Conservation (phyloP, 53 echinoderm and acorn worm genomes). For the Stichopus horrens region DNA sequence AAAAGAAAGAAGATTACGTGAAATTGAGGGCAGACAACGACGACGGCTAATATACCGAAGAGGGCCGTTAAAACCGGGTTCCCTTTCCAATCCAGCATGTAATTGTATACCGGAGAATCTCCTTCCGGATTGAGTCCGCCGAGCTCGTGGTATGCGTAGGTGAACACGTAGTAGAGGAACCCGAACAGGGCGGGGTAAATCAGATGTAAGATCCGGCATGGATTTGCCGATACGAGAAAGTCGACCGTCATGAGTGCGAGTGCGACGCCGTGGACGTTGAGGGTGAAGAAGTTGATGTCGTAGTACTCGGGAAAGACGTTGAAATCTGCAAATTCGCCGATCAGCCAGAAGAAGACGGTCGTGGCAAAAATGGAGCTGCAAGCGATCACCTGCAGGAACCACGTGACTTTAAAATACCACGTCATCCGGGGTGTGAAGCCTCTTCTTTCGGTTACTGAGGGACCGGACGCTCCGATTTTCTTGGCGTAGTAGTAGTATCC, state of each 20-base stretch:
- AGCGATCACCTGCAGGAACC: slow-evolving; percentile 24
- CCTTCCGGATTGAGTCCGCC: background rate
- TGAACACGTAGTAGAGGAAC: slow-evolving; percentile 9
- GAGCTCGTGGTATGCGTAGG: background rate
- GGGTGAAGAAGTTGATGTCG: slow-evolving; percentile 10
- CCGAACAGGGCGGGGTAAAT: slow-evolving; percentile 3
- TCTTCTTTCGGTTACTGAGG: background rate
- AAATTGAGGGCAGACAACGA: slow-evolving; percentile 7
- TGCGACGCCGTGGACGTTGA: slow-evolving; percentile 13
- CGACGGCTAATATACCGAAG: background rate
- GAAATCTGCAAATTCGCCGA: too few species aligned
- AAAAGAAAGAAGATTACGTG: slow-evolving; percentile 11
- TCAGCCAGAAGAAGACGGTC: slow-evolving; percentile 13
- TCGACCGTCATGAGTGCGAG: background rate
- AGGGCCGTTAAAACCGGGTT: background rate
- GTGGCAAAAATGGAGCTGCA: slow-evolving; percentile 10
- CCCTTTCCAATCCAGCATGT: background rate
- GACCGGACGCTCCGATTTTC: background rate
- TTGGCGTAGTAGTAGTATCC: slow-evolving; percentile 19
- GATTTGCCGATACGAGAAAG: slow-evolving; percentile 3
- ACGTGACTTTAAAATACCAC: slow-evolving; percentile 29
- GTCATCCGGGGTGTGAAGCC: slow-evolving; percentile 12
- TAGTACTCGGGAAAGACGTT: background rate
- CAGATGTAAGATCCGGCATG: slow-evolving; percentile 23
- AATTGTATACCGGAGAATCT: background rate